Conservation (phyloP, 2,888 invertebrate genomes). For the Panopea generosa region DNA sequence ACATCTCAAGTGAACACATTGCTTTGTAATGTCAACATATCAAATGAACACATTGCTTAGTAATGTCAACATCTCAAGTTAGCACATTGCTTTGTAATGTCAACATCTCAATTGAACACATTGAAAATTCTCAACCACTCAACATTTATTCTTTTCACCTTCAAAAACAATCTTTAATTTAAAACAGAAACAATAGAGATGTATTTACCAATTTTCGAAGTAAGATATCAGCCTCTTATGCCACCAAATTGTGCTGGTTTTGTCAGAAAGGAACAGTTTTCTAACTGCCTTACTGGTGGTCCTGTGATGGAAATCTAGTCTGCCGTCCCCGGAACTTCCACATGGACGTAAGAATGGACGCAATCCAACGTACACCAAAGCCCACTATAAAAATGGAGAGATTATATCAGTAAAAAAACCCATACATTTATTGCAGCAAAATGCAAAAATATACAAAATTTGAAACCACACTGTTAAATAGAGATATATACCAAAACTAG, state of each 20-base stretch:
- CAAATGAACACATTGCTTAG: too few species aligned
- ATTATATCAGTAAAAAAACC: not conserved
- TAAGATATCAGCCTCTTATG: conserved; percentile 61
- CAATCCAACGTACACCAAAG: conserved; percentile 67
- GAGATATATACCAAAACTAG: not conserved
- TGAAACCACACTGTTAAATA: not conserved
- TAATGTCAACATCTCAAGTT: too few species aligned
- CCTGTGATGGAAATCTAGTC: conserved; percentile 70
- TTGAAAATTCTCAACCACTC: too few species aligned
- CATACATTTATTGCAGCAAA: too few species aligned
- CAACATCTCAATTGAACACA: too few species aligned
- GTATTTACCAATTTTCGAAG: conserved; percentile 63
- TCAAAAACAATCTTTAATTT: too few species aligned
- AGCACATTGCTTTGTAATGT: too few species aligned
- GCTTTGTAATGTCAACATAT: too few species aligned
- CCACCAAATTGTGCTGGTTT: conserved; percentile 38
- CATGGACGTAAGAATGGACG: conserved; percentile 67
- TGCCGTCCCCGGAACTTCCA: conserved; percentile 66
- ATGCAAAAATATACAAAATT: not conserved
- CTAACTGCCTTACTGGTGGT: conserved; percentile 69
- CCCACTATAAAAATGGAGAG: conserved; percentile 64
- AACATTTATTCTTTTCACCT: too few species aligned
- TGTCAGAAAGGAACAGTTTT: conserved; percentile 53
- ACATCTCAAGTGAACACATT: too few species aligned
- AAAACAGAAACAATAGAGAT: too few species aligned